Evolutionary conservation across 2,888 invertebrate genomes (phyloP).

Genomic region (Proisotoma minuta): DNA sequence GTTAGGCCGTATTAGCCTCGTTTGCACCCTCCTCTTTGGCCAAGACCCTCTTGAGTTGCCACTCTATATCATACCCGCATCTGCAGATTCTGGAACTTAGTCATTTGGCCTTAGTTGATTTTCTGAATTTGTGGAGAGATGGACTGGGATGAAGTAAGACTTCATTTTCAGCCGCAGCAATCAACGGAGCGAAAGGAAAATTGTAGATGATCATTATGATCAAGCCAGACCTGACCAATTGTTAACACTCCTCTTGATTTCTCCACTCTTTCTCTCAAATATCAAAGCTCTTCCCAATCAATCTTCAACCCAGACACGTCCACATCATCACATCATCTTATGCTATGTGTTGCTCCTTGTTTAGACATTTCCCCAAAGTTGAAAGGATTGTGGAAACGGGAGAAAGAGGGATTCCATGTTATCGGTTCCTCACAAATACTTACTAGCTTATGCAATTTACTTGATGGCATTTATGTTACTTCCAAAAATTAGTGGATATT

Average conservation of each 20-base stretch:
- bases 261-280: not conserved
- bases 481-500: too few species aligned
- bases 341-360: too few species aligned
- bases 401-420: too few species aligned
- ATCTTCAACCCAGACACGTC: constrained; percentile 7
- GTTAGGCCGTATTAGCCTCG: constrained; percentile 48
- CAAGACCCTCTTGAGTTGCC: constrained; percentile 15
- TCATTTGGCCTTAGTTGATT: too few species aligned
- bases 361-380: too few species aligned
- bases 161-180: too few species aligned
- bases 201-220: not conserved
- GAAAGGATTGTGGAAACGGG: too few species aligned
- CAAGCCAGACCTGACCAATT: not conserved
- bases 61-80: constrained; percentile 1
- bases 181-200: not conserved
- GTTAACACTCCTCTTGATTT: not conserved
- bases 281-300: constrained; percentile 7
- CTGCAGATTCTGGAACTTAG: not conserved
- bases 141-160: too few species aligned
- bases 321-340: constrained; percentile 6
- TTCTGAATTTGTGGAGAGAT: too few species aligned
- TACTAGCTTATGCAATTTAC: too few species aligned
- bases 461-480: too few species aligned
- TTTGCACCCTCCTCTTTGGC: constrained; percentile 45
- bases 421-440: too few species aligned